phyloP scores from a whole-genome alignment of 2,888 invertebrate species.

The Luperina testacea region DNA sequence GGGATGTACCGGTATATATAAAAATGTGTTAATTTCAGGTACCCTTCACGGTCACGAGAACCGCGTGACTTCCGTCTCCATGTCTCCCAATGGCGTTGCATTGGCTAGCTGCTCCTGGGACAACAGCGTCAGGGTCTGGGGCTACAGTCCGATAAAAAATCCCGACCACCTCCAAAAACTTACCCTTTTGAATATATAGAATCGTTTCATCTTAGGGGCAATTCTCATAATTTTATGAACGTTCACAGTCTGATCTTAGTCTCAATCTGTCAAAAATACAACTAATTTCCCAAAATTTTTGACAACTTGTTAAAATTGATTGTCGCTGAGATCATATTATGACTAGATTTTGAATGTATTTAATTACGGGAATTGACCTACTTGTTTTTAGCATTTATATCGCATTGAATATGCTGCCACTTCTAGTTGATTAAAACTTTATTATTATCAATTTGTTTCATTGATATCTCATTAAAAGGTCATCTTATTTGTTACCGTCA shows the following conservation, averaged over 20 bases:
- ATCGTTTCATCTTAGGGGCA: not conserved
- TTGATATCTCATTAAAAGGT: constrained; percentile 10
- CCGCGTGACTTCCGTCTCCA: constrained; percentile 95
- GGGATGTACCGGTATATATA: too few relatives aligned
- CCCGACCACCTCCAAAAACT: not conserved
- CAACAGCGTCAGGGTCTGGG: constrained; percentile 96
- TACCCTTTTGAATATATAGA: not conserved
- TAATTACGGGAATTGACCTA: too few relatives aligned
- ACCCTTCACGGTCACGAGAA: constrained; percentile 95
- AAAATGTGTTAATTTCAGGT: constrained; percentile 89
- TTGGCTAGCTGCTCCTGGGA: constrained; percentile 98
- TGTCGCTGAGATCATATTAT: too few relatives aligned
- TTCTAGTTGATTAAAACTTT: constrained; percentile 54
- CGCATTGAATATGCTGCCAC: constrained; percentile 23
- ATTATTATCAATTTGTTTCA: constrained; percentile 44
- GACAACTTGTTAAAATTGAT: too few relatives aligned
- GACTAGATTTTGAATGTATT: too few relatives aligned
- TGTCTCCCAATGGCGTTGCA: constrained; percentile 96
- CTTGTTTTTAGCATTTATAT: constrained; percentile 22
- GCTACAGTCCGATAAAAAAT: constrained; percentile 84
- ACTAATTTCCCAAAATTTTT: too few relatives aligned
- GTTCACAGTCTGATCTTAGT: too few relatives aligned
- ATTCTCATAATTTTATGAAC: too few relatives aligned
- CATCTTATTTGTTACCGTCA: not conserved
- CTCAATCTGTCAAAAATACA: too few relatives aligned